phyloP scores from a whole-genome alignment of 2,113 vertebrate genomes.

The Pandion haliaetus region DNA sequence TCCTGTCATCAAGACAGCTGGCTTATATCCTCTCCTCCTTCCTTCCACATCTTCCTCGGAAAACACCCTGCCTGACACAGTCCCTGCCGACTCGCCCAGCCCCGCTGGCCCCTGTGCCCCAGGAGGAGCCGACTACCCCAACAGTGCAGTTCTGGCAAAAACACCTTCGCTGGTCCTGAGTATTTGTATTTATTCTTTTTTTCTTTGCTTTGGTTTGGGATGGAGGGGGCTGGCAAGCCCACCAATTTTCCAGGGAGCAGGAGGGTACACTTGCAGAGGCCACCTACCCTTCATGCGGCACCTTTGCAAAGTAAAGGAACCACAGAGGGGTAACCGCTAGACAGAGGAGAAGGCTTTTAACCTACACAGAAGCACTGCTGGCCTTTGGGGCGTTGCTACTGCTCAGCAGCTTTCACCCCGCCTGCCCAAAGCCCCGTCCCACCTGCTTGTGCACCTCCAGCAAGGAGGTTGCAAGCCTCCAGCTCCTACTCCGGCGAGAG shows the following conservation, averaged over 20 bases:
- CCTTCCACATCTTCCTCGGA: not conserved
- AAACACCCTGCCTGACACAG: not conserved
- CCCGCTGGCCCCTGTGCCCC: not conserved
- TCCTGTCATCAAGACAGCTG: conserved; percentile 21
- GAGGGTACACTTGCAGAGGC: accelerated
- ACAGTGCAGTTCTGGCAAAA: not conserved
- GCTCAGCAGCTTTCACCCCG: not conserved
- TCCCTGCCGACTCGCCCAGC: not conserved
- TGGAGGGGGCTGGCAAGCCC: not conserved
- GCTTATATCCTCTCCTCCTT: not conserved
- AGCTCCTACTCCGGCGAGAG: not conserved
- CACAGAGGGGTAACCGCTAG: not conserved
- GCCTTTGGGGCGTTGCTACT: not conserved
- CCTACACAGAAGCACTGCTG: not conserved
- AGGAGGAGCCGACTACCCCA: accelerated
- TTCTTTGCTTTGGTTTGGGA: not conserved
- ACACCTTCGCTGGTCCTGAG: not conserved
- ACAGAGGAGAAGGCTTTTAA: not conserved
- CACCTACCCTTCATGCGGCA: not conserved
- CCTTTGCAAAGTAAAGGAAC: not conserved
- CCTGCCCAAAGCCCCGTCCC: not conserved
- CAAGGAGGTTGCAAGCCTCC: not conserved
- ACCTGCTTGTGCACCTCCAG: not conserved
- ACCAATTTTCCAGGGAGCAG: not conserved
- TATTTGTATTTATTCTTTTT: too few species aligned